Percentiles rank a stretch among this genome's conserved stretches.
Evolutionary conservation across 53 echinoderm and acorn worm species (phyloP).

Genomic region (Glandiceps talaboti): DNA sequence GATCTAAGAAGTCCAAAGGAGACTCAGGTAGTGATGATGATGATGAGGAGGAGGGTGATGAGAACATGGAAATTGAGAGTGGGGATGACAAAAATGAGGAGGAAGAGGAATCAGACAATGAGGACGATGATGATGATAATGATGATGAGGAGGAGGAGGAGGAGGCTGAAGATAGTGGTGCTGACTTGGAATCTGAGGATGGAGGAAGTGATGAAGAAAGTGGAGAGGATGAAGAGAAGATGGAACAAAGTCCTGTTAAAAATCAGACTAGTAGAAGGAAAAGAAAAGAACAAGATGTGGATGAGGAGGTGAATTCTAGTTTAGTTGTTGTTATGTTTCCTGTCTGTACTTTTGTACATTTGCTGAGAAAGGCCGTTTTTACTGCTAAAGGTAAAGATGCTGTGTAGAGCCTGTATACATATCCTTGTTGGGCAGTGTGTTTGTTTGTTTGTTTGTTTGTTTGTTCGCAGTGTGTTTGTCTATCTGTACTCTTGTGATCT

Average conservation of each 20-base stretch:
- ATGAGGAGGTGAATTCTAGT: neutral
- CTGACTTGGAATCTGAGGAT: neutral
- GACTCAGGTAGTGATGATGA: conserved; percentile 7
- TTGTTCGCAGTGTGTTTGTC: no score
- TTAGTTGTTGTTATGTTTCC: no score
- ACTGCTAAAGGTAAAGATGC: no score
- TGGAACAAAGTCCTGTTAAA: no score
- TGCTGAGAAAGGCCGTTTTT: no score
- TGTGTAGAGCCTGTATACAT: no score
- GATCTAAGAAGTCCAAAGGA: neutral
- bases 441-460: no score
- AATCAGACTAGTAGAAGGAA: neutral
- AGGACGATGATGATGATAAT: neutral
- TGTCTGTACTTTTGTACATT: no score
- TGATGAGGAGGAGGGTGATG: conserved; percentile 12
- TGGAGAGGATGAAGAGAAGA: no score
- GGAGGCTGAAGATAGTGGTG: conserved; percentile 10
- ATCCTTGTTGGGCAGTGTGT: no score
- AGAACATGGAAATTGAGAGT: conserved; percentile 1
- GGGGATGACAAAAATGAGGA: conserved; percentile 12
- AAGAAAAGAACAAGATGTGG: neutral
- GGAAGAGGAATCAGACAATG: conserved; percentile 11
- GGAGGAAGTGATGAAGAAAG: neutral
- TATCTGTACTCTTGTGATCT: no score
- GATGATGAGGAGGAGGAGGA: conserved; percentile 9